phyloP scores from a whole-genome alignment of 1,140 invertebrate species.

The Aporrectodea caliginosa region DNA sequence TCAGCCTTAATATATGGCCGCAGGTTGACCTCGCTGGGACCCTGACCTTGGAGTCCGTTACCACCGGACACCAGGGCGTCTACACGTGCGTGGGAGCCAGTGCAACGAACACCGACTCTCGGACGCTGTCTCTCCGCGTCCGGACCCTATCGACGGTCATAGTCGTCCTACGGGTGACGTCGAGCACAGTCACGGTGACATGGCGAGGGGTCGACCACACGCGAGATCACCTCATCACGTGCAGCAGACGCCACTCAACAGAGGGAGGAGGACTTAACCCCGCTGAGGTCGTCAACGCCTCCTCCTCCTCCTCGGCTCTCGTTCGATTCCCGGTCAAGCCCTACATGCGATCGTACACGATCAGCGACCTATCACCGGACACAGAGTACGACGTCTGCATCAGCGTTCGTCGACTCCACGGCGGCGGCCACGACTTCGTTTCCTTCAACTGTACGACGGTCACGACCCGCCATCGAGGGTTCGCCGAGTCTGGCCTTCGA shows the following conservation, averaged over 20 bases:
- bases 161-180: neutral
- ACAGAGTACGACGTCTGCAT: slow-evolving; percentile 27
- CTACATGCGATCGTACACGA: slow-evolving; percentile 32
- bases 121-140: neutral
- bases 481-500: neutral
- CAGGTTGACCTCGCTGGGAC: neutral
- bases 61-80: slow-evolving; percentile 7
- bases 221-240: slow-evolving; percentile 24
- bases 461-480: neutral
- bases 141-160: neutral
- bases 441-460: slow-evolving; percentile 27
- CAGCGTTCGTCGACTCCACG: neutral
- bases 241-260: too few species aligned
- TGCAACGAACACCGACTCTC: neutral
- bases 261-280: too few species aligned
- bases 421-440: neutral
- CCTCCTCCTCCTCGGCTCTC: slow-evolving; percentile 5
- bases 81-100: neutral
- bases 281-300: neutral
- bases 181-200: slow-evolving; percentile 21
- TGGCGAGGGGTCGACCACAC: slow-evolving; percentile 8
- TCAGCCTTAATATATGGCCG: too few species aligned
- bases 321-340: slow-evolving; percentile 12
- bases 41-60: neutral
- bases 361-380: slow-evolving; percentile 24